These are phyloP conservation scores for Dasypolia templi DNA, from an alignment of 2,888 invertebrate species.

Conservation along the genomic window DNA sequence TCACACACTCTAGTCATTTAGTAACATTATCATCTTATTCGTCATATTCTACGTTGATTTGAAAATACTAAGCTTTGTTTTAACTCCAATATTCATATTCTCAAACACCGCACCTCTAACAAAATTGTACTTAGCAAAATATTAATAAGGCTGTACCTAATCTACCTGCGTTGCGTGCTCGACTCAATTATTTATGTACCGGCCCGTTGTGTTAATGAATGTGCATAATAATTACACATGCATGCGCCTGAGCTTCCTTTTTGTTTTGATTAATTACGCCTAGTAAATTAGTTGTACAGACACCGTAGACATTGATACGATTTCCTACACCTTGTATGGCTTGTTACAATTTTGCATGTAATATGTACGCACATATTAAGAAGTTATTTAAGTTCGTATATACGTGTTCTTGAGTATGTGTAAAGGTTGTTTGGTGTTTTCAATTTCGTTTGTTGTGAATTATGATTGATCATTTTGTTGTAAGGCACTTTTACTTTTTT, in stretches of 20 bases:
- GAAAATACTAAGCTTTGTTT: background rate
- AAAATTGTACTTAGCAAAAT: constrained; percentile 29
- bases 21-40: background rate
- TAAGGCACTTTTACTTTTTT: constrained; percentile 50
- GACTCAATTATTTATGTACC: constrained; percentile 84
- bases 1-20: no score
- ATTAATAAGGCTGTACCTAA: constrained; percentile 61
- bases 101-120: constrained; percentile 26
- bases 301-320: constrained; percentile 70
- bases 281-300: constrained; percentile 83
- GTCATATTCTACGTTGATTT: background rate
- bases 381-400: constrained; percentile 36
- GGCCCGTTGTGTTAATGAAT: constrained; percentile 85
- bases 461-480: constrained; percentile 53
- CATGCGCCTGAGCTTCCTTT: constrained; percentile 89
- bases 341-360: constrained; percentile 50
- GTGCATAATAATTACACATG: constrained; percentile 90
- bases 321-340: constrained; percentile 54
- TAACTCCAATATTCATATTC: background rate
- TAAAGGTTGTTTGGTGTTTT: constrained; percentile 46
- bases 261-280: constrained; percentile 88
- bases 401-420: constrained; percentile 11
- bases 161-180: constrained; percentile 78
- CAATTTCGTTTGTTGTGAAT: constrained; percentile 54
- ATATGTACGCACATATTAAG: constrained; percentile 40